phyloP scores from a whole-genome alignment of 23 tunicate genomes.

The Ciona savignyi region DNA sequence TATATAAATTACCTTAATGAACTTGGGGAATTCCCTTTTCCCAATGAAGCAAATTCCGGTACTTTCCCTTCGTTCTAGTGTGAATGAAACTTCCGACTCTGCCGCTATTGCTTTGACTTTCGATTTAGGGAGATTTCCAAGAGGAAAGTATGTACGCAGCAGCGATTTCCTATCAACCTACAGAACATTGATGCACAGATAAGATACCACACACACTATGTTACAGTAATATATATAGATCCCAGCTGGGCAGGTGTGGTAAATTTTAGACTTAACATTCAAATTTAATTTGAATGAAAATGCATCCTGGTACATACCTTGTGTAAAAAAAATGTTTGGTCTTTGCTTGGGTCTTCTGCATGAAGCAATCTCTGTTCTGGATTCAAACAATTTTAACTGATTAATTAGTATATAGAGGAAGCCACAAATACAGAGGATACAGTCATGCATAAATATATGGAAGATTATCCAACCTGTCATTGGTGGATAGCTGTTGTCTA shows the following conservation, averaged over 20 bases:
- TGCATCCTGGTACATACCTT: conserved; percentile 1
- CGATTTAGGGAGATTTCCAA: conserved; percentile 37
- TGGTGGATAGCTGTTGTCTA: neutral
- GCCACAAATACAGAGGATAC: neutral
- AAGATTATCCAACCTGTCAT: neutral
- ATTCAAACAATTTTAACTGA: neutral
- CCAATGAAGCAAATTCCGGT: conserved; percentile 96
- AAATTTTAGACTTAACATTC: too few relatives aligned
- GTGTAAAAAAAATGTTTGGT: conserved; percentile 82
- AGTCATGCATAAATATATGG: too few relatives aligned
- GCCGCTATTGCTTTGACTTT: conserved; percentile 64
- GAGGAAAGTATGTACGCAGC: conserved; percentile 55
- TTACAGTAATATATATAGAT: too few relatives aligned
- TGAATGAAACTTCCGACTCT: conserved; percentile 30
- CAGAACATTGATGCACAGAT: neutral
- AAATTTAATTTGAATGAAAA: too few relatives aligned
- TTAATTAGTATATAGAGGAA: too few relatives aligned
- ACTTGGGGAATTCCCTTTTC: conserved; percentile 47
- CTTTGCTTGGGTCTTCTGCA: conserved; percentile 53
- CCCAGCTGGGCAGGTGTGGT: too few relatives aligned
- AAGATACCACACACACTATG: too few relatives aligned
- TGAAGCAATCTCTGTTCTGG: conserved; percentile 20
- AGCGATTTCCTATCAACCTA: conserved; percentile 12
- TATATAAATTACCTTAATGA: conserved; percentile 26
- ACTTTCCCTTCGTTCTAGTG: conserved; percentile 73